These are phyloP conservation scores for Canis aureus DNA, from an alignment of 2,113 vertebrate species.

Conservation along the genomic window DNA sequence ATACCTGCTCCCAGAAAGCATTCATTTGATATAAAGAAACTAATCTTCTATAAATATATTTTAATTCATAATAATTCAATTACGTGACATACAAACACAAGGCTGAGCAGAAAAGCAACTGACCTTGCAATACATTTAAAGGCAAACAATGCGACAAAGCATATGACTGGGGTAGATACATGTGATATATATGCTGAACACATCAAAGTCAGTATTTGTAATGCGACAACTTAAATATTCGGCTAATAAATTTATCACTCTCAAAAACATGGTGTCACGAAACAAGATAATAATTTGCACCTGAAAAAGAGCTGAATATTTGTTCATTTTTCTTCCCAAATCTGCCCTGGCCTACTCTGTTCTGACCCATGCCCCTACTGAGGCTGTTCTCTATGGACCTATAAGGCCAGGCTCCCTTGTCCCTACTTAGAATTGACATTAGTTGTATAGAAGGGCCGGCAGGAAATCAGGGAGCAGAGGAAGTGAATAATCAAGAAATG, in stretches of 20 bases:
- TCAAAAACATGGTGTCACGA: not conserved
- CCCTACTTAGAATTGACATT: not conserved
- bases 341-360: not conserved
- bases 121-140: not conserved
- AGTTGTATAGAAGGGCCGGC: not conserved
- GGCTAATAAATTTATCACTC: not conserved
- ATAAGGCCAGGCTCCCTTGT: not conserved
- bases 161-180: not conserved
- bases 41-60: not conserved
- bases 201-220: not conserved
- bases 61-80: constrained; percentile 24
- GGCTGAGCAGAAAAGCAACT: not conserved
- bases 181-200: not conserved
- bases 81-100: not conserved
- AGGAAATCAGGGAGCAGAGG: not conserved
- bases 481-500: no score
- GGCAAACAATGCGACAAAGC: not conserved
- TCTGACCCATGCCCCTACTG: no score
- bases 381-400: not conserved
- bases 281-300: not conserved
- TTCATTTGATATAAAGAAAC: not conserved
- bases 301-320: not conserved
- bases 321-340: not conserved
- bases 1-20: not conserved
- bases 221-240: not conserved